These are phyloP conservation scores for Synanthedon myopaeformis DNA, from an alignment of 2,888 invertebrate genomes.

Conservation along the genomic window DNA sequence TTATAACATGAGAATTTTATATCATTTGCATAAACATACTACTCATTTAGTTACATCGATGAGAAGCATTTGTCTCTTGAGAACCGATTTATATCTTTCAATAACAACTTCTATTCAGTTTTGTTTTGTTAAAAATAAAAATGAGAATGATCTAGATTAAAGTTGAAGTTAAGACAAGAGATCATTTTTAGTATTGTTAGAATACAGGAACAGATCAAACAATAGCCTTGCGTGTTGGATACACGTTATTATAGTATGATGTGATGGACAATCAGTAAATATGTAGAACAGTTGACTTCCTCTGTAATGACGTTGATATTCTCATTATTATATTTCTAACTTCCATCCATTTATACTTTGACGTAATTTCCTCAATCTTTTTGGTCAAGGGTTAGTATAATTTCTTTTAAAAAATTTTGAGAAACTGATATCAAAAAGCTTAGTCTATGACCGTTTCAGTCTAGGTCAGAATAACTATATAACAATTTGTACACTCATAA, in stretches of 20 bases:
- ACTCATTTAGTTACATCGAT: conserved; percentile 15
- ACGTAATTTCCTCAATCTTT: too few relatives aligned
- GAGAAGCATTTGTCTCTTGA: conserved; percentile 27
- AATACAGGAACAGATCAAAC: conserved; percentile 24
- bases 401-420: too few relatives aligned
- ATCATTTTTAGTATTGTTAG: conserved; percentile 19
- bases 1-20: conserved; percentile 25
- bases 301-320: conserved; percentile 4
- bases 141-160: conserved; percentile 26
- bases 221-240: conserved; percentile 23
- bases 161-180: conserved; percentile 19
- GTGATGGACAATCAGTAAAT: conserved; percentile 17
- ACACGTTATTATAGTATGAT: conserved; percentile 20
- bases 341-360: too few relatives aligned
- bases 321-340: too few relatives aligned
- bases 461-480: too few relatives aligned
- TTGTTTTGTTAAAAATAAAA: neutral
- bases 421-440: too few relatives aligned
- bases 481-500: too few relatives aligned
- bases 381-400: too few relatives aligned
- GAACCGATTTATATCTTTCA: conserved; percentile 18
- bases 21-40: conserved; percentile 19
- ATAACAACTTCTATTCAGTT: conserved; percentile 7
- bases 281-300: conserved; percentile 16
- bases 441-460: too few relatives aligned